Evolutionary conservation across 2,797 vertebrate species (phyloP).

Genomic region (Muscicapa striata): DNA sequence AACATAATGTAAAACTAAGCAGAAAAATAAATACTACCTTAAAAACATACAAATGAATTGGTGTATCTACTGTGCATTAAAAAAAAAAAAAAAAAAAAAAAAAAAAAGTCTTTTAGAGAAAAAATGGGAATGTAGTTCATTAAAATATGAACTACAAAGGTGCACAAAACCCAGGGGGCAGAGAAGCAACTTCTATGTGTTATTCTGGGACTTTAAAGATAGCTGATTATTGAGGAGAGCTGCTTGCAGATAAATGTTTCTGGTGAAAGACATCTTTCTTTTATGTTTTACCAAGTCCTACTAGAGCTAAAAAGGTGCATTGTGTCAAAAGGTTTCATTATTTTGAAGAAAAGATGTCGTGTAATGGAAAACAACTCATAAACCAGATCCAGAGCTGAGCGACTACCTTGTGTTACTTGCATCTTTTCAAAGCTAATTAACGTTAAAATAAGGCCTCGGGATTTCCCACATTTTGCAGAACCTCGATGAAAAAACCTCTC

Average conservation of each 20-base stretch:
- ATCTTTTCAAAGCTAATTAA: neutral
- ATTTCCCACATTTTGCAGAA: neutral
- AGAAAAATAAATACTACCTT: neutral
- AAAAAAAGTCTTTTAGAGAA: neutral
- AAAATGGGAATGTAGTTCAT: rapidly evolving
- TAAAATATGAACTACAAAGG: neutral
- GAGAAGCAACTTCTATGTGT: rapidly evolving
- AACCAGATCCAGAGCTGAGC: neutral
- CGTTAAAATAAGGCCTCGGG: rapidly evolving
- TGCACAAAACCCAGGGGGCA: rapidly evolving
- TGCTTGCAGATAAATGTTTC: neutral
- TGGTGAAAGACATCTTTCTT: neutral
- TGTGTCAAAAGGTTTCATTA: neutral
- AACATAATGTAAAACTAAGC: neutral
- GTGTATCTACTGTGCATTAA: rapidly evolving
- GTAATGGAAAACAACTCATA: neutral
- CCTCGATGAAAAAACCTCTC: neutral
- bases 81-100: neutral
- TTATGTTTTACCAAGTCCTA: neutral
- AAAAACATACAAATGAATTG: rapidly evolving
- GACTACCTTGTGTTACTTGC: slow-evolving; percentile 4
- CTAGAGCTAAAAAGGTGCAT: neutral
- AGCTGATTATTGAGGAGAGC: neutral
- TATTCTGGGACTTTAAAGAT: neutral
- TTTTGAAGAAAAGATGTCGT: neutral